Evolutionary conservation across 1,140 invertebrate genomes (phyloP), one percentile per base, ranked within the genome.

Genomic region (Luehdorfia chinensis): DNA sequence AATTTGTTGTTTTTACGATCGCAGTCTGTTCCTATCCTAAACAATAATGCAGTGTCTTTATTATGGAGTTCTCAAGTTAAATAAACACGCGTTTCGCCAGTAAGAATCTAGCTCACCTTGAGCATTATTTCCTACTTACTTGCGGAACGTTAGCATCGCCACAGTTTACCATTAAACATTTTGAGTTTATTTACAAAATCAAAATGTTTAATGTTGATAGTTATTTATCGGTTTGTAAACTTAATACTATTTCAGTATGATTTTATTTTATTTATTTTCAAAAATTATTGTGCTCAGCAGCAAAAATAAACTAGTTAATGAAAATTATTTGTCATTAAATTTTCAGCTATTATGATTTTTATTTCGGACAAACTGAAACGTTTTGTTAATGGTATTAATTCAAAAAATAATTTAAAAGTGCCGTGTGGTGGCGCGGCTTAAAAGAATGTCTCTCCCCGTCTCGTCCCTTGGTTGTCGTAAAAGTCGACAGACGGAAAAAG

Each of bases 101-200:
- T 59, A 66, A 68, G 67, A 68, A 79, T 75, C 74, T 66, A 52
- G 75, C 55, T 80, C 64, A 71, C 78, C 78, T 83, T 83, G 78
- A 62, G 46, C 55, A 65, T 46, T 73, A 72, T 75, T 83, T 83
- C 76, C 78, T 83, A 78, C n/a, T 75, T 65, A 65, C 60, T 48
- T 53, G n/a, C 47, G 36, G 58, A 41, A 65, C 30, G 37, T 44
- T 50, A 50, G 49, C 59, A 59, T 63, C 63, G 44, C 47, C 34
- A 2, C 25, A 27, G 8, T 27, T 27, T 27, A 27, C 11, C 4
- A n/a, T 27, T 27, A n/a, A 27, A n/a, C 11, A 27, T n/a, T n/a
- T 7, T 2, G 2, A 27, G 8, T 27, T 27, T n/a, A n/a, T 27
- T 27, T 27, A 27, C 8, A 27, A 27, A 21, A 21, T 21, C 7